phyloP scores from a whole-genome alignment of 1,140 invertebrate species.

The Apis cerana region DNA sequence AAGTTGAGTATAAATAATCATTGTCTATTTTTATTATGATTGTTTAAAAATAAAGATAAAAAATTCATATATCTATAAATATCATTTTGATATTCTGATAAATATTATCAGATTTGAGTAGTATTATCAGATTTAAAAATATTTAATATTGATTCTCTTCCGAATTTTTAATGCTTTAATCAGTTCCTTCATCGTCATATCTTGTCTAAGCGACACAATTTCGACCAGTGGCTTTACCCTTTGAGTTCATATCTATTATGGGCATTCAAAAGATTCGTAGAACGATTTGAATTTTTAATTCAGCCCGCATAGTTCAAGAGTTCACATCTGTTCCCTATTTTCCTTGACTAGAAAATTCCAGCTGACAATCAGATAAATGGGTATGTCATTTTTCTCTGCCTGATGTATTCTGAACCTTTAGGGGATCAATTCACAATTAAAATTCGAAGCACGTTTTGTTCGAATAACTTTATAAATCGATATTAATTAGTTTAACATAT shows the following conservation, averaged over 20 bases:
- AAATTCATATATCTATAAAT: not conserved
- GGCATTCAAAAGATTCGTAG: not conserved
- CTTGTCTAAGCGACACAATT: not conserved
- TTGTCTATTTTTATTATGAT: no score
- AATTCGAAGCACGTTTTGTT: not conserved
- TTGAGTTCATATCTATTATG: not conserved
- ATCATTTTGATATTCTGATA: not conserved
- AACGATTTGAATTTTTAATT: constrained; percentile 43
- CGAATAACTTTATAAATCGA: not conserved
- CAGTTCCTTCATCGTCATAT: not conserved
- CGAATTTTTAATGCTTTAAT: constrained; percentile 1
- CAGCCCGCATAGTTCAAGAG: not conserved
- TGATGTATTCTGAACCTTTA: constrained; percentile 18
- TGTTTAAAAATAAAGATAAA: no score
- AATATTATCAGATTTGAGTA: no score
- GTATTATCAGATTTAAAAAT: no score
- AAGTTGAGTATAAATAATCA: no score
- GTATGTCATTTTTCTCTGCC: not conserved
- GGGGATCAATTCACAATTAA: not conserved
- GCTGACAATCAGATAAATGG: constrained; percentile 4
- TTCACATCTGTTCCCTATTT: constrained; percentile 26
- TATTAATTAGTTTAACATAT: constrained; percentile 39
- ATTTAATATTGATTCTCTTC: not conserved
- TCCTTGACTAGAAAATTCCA: not conserved
- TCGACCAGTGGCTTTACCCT: not conserved